These are phyloP conservation scores for Ceryle rudis DNA, from an alignment of 2,797 vertebrate genomes.

Conservation along the genomic window DNA sequence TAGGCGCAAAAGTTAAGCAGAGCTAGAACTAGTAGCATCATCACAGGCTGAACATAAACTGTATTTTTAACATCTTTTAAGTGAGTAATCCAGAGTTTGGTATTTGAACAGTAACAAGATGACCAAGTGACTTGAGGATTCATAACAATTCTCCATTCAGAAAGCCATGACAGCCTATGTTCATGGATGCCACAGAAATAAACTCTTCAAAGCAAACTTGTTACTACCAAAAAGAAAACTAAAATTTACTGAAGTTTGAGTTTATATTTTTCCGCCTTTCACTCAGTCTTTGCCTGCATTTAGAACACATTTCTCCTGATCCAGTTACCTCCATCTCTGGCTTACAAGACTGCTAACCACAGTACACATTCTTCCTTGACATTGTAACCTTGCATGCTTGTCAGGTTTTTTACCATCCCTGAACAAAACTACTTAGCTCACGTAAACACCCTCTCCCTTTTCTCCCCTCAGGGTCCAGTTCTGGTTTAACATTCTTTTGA, in stretches of 20 bases:
- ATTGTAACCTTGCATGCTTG: neutral
- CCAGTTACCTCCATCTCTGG: neutral
- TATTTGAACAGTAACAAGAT: neutral
- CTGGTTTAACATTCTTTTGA: neutral
- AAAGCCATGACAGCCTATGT: accelerated
- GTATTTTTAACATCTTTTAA: neutral
- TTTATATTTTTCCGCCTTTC: neutral
- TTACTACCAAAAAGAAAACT: neutral
- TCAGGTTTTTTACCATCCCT: neutral
- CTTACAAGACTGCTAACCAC: neutral
- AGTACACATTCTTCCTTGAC: accelerated
- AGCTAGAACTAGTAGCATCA: neutral
- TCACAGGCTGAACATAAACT: neutral
- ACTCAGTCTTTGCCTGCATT: neutral
- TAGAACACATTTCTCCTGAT: neutral
- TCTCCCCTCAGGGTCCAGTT: neutral
- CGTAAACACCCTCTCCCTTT: neutral
- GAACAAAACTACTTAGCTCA: neutral
- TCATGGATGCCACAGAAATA: neutral
- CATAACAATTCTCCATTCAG: neutral
- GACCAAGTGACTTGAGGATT: neutral
- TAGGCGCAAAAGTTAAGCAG: neutral
- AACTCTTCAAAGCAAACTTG: neutral
- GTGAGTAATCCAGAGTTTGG: neutral
- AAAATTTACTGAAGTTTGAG: neutral